Base-by-base conservation (phyloP, 2,797 vertebrate species). In the Paratrypauchen microcephalus region DNA sequence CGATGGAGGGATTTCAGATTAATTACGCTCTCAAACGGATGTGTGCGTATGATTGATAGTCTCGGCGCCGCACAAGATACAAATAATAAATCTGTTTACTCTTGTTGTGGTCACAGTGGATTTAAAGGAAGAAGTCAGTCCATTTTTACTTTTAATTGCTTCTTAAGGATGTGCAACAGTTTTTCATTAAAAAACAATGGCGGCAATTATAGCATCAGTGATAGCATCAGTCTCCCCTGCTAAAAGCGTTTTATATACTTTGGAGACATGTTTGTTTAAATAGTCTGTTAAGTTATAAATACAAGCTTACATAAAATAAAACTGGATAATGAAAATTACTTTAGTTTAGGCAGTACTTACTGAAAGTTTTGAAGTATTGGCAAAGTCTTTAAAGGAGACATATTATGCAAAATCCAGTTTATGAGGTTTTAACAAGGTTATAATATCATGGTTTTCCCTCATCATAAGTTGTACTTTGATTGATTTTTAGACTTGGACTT, bases 1-100 rank as follows among this genome's bases (percentile, higher is more conserved):
- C 30, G 66, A 61, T 63, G 36, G 66, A 64, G 28, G 55, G 73
- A 70, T 83, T 78, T 70, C 58, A 18, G 67, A 84, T 74, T 85
- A 86, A 86, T 81, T 78, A 68, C 55, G 24, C 48, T 64, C 63
- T 67, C 61, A 56, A 69, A 78, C 60, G 26, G 61, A 52, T 21
- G 56, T 56, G 41, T 30, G 28, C 68, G 75, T 78, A 63, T 56
- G 73, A 66, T 70, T 77, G 28, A 68, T 62, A 48, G 52, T 52
- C 69, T 73, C 62, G 47, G 52, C 39, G 26, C 45, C 12, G 58
- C 58, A n/a, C 58, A 36, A 66, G 50, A 67, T 66, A 65, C 63
- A 23, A 7, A 60, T 60, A 60, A 50, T 47, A 11, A 69, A 50
- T 41, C 16, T 67, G 55, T 12, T 24, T 66, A 23, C 68, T 55